phyloP scores from a whole-genome alignment of 2,888 invertebrate species.

The Oxycera nigricornis region DNA sequence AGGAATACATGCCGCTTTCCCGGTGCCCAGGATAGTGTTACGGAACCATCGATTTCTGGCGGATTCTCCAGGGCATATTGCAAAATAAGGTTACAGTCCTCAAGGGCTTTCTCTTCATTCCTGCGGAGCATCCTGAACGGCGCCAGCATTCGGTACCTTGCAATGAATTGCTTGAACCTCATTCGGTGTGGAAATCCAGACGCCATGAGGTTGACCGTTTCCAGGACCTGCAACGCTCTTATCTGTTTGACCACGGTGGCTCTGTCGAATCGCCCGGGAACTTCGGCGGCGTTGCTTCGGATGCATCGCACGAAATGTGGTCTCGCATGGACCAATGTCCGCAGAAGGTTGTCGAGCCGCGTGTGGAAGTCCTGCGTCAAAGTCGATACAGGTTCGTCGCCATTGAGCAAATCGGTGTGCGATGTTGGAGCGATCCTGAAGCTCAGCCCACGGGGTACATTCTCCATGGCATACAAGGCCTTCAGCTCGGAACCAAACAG shows the following conservation, averaged over 20 bases:
- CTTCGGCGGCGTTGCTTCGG: conserved; percentile 84
- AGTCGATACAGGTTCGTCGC: conserved; percentile 85
- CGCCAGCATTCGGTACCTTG: conserved; percentile 83
- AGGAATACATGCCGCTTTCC: conserved; percentile 94
- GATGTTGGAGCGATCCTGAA: conserved; percentile 91
- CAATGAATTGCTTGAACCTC: conserved; percentile 91
- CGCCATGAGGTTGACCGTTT: conserved; percentile 95
- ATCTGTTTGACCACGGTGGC: conserved; percentile 86
- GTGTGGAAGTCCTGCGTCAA: conserved; percentile 96
- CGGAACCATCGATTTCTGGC: conserved; percentile 65
- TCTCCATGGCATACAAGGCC: conserved; percentile 76
- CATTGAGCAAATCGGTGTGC: conserved; percentile 81
- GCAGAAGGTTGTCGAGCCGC: conserved; percentile 86
- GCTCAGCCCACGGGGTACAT: conserved; percentile 77
- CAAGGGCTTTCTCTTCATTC: conserved; percentile 74
- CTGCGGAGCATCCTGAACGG: conserved; percentile 75
- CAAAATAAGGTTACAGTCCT: conserved; percentile 78
- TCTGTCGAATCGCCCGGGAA: conserved; percentile 83
- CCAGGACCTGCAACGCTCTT: conserved; percentile 86
- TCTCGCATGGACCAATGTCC: conserved; percentile 90
- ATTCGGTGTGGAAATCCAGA: conserved; percentile 94
- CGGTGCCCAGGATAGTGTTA: conserved; percentile 84
- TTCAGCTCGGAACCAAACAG: conserved; percentile 93
- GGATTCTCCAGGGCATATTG: conserved; percentile 74
- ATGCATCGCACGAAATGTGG: conserved; percentile 95